A percentile compares a stretch with the other conserved stretches of the same genome.
Evolutionary conservation across 1,140 invertebrate genomes (phyloP).

Genomic region (Anoplophora glabripennis): DNA sequence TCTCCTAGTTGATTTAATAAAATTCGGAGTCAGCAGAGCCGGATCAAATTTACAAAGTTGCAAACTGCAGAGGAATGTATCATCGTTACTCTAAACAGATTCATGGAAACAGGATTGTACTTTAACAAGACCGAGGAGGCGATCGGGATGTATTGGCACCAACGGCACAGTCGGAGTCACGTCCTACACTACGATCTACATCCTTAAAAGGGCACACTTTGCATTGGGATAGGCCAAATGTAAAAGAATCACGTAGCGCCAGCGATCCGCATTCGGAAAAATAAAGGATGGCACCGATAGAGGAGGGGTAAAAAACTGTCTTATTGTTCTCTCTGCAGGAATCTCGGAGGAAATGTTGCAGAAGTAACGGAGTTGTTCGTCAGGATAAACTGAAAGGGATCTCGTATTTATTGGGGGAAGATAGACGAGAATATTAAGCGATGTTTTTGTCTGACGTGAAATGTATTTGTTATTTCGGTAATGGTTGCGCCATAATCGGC

Average conservation of each 20-base stretch:
- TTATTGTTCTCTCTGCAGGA: constrained; percentile 4
- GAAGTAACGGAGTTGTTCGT: constrained; percentile 2
- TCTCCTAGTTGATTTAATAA: too few relatives aligned
- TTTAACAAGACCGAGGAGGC: constrained; percentile 4
- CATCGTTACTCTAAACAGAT: constrained; percentile 18
- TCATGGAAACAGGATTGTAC: constrained; percentile 5
- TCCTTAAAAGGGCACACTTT: constrained; percentile 17
- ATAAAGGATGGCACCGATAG: constrained; percentile 23
- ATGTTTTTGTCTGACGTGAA: too few relatives aligned
- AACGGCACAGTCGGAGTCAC: constrained; percentile 8
- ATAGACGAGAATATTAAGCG: too few relatives aligned
- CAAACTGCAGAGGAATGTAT: not conserved
- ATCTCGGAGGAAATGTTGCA: constrained; percentile 2
- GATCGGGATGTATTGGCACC: constrained; percentile 8
- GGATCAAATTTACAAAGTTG: too few relatives aligned
- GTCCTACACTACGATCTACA: constrained; percentile 12
- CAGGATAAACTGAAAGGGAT: not conserved
- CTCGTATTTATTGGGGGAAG: too few relatives aligned
- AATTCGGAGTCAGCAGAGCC: too few relatives aligned
- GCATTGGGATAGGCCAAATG: constrained; percentile 22
- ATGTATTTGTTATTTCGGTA: too few relatives aligned
- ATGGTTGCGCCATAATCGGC: too few relatives aligned
- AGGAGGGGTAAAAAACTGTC: not conserved
- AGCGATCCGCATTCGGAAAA: constrained; percentile 4
- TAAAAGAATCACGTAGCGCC: constrained; percentile 23